Evolutionary conservation across 2,797 vertebrate species (phyloP).

Genomic region (Danio albolineatus): DNA sequence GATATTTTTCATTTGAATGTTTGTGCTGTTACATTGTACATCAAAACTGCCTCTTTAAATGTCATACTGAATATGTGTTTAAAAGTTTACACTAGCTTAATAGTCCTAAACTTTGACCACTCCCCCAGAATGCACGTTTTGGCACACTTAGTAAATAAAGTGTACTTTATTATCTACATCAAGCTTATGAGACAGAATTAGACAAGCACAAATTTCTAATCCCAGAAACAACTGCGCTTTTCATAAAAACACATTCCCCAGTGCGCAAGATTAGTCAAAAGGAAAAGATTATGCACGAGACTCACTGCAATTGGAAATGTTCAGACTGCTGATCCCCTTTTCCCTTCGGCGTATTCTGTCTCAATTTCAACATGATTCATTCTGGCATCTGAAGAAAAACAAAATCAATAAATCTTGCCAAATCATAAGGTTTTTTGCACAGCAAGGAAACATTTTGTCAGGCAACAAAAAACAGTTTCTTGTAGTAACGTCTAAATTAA

Average conservation of each 20-base stretch:
- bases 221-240: conserved; percentile 71
- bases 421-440: background rate
- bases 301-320: conserved; percentile 47
- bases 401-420: background rate
- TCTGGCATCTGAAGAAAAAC: background rate
- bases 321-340: conserved; percentile 36
- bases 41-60: background rate
- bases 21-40: background rate
- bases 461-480: background rate
- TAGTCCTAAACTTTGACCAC: background rate
- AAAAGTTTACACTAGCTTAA: background rate
- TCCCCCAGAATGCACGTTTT: conserved; percentile 14
- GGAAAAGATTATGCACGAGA: conserved; percentile 61
- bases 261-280: conserved; percentile 67
- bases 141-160: background rate
- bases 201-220: conserved; percentile 65
- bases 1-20: conserved; percentile 12
- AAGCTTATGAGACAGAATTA: conserved; percentile 44
- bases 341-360: conserved; percentile 24
- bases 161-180: conserved; percentile 29
- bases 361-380: conserved; percentile 10
- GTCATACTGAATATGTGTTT: too few species aligned
- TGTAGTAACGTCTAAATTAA: too few species aligned
- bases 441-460: background rate
- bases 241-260: conserved; percentile 68